phyloP scores from a whole-genome alignment of 1,140 invertebrate genomes.

The Listronotus oregonensis region DNA sequence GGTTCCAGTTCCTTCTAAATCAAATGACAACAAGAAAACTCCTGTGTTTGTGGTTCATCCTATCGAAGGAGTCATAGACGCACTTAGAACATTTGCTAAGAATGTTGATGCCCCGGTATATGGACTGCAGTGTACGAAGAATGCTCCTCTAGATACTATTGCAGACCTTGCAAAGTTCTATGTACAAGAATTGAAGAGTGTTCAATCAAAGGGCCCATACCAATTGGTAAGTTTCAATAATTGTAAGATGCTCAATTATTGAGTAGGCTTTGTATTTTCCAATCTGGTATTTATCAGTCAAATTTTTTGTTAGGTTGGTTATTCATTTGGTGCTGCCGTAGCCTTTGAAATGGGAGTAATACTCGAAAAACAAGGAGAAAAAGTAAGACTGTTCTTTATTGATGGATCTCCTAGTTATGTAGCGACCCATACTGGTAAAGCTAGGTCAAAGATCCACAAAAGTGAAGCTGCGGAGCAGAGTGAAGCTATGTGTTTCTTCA shows the following conservation, averaged over 20 bases:
- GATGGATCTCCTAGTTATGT: conserved; percentile 94
- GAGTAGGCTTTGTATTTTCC: too few relatives aligned
- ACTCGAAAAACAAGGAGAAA: conserved; percentile 72
- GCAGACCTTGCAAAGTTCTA: conserved; percentile 79
- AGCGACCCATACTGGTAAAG: conserved; percentile 72
- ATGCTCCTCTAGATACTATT: conserved; percentile 76
- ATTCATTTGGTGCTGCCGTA: conserved; percentile 91
- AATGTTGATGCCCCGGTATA: conserved; percentile 78
- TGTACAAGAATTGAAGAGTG: conserved; percentile 73
- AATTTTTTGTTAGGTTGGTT: conserved; percentile 66
- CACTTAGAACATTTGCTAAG: conserved; percentile 71
- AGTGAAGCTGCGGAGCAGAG: conserved; percentile 64
- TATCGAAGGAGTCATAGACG: conserved; percentile 84
- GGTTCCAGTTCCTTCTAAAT: conserved; percentile 62
- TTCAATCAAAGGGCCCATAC: conserved; percentile 85
- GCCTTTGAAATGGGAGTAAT: conserved; percentile 92
- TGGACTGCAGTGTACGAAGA: conserved; percentile 85
- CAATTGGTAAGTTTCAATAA: conserved; percentile 60
- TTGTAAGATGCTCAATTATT: conserved; percentile 3
- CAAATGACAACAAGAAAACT: conserved; percentile 52
- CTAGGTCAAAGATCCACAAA: conserved; percentile 61
- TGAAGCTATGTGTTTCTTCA: conserved; percentile 80
- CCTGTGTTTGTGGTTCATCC: conserved; percentile 73
- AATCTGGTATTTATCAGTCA: too few relatives aligned
- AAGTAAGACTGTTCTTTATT: conserved; percentile 74